Evolutionary conservation across 37 sponge, comb jelly and placozoan genomes (phyloP).

Genomic region (Hexactinellida sp.): DNA sequence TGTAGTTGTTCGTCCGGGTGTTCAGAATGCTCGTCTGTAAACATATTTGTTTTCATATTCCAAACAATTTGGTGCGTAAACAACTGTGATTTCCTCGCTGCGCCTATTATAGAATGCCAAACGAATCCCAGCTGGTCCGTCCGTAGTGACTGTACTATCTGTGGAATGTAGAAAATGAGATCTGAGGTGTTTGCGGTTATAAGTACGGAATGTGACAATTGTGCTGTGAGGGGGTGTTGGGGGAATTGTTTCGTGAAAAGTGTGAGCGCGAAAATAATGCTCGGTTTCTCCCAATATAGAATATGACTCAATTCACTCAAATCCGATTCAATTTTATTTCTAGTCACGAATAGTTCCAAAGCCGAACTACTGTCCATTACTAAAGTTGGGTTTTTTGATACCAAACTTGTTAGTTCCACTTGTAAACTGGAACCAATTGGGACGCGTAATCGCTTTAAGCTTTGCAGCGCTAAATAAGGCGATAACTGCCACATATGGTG

Average conservation of each 20-base stretch:
- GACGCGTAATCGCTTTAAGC: background rate
- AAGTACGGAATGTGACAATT: conserved; percentile 22
- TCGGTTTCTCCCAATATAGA: conserved; percentile 60
- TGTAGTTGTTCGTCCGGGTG: conserved; percentile 48
- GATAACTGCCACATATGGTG: background rate
- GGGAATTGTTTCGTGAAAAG: conserved; percentile 51
- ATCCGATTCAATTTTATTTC: background rate
- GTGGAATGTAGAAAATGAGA: conserved; percentile 76
- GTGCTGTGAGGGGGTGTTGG: conserved; percentile 55
- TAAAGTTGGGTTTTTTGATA: background rate
- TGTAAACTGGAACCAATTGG: background rate
- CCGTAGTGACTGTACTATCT: conserved; percentile 79
- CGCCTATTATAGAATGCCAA: conserved; percentile 45
- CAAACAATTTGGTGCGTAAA: conserved; percentile 84
- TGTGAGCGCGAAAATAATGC: conserved; percentile 41
- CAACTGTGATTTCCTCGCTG: conserved; percentile 67
- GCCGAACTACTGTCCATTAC: background rate
- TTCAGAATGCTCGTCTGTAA: conserved; percentile 66
- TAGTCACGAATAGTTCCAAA: background rate
- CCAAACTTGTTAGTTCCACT: background rate
- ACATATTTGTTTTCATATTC: conserved; percentile 96
- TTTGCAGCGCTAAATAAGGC: conserved; percentile 10
- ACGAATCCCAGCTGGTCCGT: conserved; percentile 73
- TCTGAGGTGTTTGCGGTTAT: conserved; percentile 31
- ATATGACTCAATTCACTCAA: conserved; percentile 43